Percentiles rank a stretch among this genome's conserved stretches.
Evolutionary conservation across 2,113 vertebrate species (phyloP).

Genomic region (Epinephelus moara): DNA sequence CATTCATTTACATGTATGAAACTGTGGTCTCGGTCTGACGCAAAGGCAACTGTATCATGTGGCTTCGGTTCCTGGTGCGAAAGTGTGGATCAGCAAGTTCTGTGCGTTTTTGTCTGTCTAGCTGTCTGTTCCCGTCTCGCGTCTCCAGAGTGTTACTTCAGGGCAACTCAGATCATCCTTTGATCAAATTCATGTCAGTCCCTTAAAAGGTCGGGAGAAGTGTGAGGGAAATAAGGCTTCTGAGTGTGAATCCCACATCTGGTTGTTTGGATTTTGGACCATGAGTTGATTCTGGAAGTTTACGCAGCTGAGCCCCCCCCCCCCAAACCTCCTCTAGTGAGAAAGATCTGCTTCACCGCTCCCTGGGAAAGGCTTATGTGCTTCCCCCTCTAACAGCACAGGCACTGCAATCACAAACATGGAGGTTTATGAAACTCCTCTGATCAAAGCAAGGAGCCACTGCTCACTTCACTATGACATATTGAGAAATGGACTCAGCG

Average conservation of each 20-base stretch:
- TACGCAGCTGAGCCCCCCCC: constrained; percentile 77
- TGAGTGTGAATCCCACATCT: constrained; percentile 72
- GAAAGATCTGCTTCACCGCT: constrained; percentile 49
- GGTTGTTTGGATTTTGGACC: constrained; percentile 69
- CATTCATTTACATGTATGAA: constrained; percentile 59
- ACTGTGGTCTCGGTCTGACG: constrained; percentile 39
- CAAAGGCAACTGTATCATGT: constrained; percentile 44
- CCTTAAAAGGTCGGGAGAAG: constrained; percentile 41
- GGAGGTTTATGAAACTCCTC: constrained; percentile 43
- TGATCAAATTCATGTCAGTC: constrained; percentile 17
- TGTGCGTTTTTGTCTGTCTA: constrained; percentile 43
- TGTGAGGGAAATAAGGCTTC: constrained; percentile 39
- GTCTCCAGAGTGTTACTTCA: constrained; percentile 43
- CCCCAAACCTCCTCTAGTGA: constrained; percentile 28
- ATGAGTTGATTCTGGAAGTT: constrained; percentile 74
- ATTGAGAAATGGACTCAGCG: constrained; percentile 59
- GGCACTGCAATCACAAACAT: constrained; percentile 56
- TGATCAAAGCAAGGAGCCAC: constrained; percentile 65
- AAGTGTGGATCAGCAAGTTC: constrained; percentile 63
- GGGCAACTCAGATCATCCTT: constrained; percentile 31
- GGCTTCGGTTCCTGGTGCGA: constrained; percentile 53
- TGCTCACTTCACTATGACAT: constrained; percentile 34
- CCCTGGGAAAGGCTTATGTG: constrained; percentile 59
- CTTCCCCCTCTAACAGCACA: constrained; percentile 35
- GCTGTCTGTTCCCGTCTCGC: constrained; percentile 46